A percentile compares a stretch with the other conserved stretches of the same genome.
These are phyloP conservation scores for Hyphantria cunea DNA, from an alignment of 1,140 invertebrate species.

Conservation along the genomic window DNA sequence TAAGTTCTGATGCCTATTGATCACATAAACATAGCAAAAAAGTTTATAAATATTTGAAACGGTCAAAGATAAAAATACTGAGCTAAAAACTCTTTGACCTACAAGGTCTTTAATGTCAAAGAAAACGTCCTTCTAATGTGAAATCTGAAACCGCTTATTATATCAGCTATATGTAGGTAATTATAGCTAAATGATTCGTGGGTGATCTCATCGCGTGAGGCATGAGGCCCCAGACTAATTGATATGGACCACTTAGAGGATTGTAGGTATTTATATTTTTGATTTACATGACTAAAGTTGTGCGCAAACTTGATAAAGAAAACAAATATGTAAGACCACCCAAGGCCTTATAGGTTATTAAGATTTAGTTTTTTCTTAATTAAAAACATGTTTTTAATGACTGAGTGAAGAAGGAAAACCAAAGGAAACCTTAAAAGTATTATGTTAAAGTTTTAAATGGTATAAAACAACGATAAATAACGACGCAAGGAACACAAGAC, in stretches of 20 bases:
- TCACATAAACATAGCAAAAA: not conserved
- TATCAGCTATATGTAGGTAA: constrained; percentile 3
- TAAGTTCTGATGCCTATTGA: no score
- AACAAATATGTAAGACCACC: not conserved
- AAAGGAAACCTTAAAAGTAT: no score
- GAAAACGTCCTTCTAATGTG: constrained; percentile 12
- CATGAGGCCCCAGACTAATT: constrained; percentile 28
- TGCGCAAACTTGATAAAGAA: not conserved
- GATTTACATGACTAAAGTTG: not conserved
- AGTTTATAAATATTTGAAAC: no score
- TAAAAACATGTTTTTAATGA: no score
- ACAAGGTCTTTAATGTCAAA: not conserved
- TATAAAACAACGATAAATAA: no score
- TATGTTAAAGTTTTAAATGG: no score
- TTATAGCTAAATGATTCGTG: constrained; percentile 35
- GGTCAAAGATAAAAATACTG: no score
- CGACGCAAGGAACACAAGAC: no score
- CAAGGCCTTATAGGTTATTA: no score
- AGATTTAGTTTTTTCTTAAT: no score
- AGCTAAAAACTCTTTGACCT: not conserved
- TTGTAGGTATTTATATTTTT: constrained; percentile 6
- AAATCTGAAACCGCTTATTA: not conserved
- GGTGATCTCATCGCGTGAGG: constrained; percentile 39
- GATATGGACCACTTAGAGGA: constrained; percentile 10
- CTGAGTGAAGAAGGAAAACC: no score